Evolutionary conservation across 2,888 invertebrate species (phyloP).

Genomic region (Troilus luridus): DNA sequence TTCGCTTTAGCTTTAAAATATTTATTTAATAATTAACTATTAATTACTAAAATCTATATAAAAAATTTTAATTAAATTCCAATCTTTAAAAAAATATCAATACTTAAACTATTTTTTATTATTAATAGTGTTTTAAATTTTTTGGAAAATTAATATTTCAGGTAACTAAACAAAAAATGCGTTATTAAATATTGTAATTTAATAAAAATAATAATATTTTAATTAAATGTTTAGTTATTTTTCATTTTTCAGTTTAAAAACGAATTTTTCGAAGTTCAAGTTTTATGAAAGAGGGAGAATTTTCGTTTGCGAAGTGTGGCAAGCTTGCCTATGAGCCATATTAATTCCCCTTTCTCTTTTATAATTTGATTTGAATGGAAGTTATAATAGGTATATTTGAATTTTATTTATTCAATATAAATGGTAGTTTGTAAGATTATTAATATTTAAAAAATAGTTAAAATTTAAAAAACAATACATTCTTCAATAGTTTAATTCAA

Average conservation of each 20-base stretch:
- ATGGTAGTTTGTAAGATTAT: neutral
- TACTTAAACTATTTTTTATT: neutral
- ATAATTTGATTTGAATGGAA: neutral
- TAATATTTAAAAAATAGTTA: neutral
- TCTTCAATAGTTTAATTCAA: neutral
- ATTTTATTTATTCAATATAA: neutral
- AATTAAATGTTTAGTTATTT: neutral
- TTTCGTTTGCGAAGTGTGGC: neutral
- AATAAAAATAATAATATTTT: neutral
- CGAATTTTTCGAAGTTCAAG: neutral
- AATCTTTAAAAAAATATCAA: neutral
- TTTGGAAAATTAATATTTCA: neutral
- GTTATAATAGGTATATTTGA: neutral
- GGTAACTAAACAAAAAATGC: neutral
- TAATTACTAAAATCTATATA: neutral
- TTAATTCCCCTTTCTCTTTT: slow-evolving; percentile 29
- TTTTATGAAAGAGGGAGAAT: neutral
- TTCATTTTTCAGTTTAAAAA: neutral
- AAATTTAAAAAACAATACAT: neutral
- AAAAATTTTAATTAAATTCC: neutral
- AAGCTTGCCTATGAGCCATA: neutral
- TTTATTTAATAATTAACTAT: neutral
- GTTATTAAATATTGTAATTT: neutral
- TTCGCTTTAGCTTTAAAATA: neutral
- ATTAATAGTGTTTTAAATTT: neutral